Evolutionary conservation across 2,888 invertebrate species (phyloP).

Genomic region (Tigriopus californicus): DNA sequence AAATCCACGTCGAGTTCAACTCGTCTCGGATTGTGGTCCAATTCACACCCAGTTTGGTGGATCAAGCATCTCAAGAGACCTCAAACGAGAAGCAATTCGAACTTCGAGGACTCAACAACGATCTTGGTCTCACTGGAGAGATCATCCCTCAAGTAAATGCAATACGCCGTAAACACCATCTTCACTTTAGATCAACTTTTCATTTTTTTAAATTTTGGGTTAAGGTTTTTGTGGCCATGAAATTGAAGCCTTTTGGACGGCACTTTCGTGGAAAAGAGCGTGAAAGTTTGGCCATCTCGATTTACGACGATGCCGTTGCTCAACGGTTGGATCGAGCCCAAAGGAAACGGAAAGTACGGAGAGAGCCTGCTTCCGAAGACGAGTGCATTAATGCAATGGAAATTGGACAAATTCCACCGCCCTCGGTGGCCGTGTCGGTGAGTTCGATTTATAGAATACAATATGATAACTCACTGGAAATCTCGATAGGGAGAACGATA

Average conservation of each 20-base stretch:
- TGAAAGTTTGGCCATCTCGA: background rate
- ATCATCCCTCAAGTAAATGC: background rate
- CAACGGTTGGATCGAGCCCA: background rate
- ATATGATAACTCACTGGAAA: too few species aligned
- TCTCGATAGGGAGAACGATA: too few species aligned
- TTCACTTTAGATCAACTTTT: too few species aligned
- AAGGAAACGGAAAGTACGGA: background rate
- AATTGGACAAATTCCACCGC: constrained; percentile 1
- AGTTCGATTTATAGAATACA: too few species aligned
- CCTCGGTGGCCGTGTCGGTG: background rate
- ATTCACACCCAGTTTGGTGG: constrained; percentile 17
- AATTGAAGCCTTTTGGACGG: background rate
- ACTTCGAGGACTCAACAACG: background rate
- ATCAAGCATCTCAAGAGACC: background rate
- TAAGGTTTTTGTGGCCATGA: background rate
- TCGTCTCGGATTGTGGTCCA: constrained; percentile 20
- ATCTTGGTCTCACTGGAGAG: background rate
- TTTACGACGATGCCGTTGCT: background rate
- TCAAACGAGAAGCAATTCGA: background rate
- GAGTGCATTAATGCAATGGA: background rate
- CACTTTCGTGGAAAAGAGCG: background rate
- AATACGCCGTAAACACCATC: too few species aligned
- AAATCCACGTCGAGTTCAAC: constrained; percentile 19
- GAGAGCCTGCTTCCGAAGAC: background rate
- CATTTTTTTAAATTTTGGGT: background rate